Percentiles rank a stretch among this genome's conserved stretches.
Conservation (phyloP, 2,797 vertebrate genomes). For the Graptemys geographica region DNA sequence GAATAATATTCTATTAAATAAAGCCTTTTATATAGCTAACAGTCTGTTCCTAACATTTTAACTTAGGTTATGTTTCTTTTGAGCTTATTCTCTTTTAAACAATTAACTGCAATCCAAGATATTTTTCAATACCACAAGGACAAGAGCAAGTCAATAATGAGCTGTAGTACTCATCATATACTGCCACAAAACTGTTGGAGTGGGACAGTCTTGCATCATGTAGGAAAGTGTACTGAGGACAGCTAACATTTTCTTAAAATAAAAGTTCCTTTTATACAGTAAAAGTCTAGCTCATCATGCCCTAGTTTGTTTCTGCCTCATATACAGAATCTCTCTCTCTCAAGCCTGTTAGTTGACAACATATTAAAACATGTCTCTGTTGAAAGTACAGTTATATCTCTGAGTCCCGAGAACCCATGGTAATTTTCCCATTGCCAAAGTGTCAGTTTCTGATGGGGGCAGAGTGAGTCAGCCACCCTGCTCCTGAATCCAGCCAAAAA, state of each 20-base stretch:
- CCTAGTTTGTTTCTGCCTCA: constrained; percentile 20
- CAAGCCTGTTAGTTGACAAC: constrained; percentile 44
- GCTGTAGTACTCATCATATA: accelerated
- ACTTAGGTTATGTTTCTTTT: not conserved
- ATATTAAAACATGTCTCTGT: constrained; percentile 53
- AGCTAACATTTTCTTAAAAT: not conserved
- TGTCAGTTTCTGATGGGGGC: constrained; percentile 42
- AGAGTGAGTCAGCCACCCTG: constrained; percentile 32
- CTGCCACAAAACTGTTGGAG: not conserved
- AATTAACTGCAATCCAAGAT: not conserved
- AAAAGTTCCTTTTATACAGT: not conserved
- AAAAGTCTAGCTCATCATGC: not conserved
- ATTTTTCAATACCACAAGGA: not conserved
- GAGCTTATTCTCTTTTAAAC: not conserved
- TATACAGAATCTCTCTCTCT: constrained; percentile 38
- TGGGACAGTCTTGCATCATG: not conserved
- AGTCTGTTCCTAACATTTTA: not conserved
- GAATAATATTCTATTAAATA: too few species aligned
- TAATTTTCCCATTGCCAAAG: constrained; percentile 44
- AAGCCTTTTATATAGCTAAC: not conserved
- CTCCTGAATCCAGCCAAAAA: constrained; percentile 22
- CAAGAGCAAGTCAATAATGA: accelerated
- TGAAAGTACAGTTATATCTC: constrained; percentile 58
- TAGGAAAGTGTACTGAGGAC: not conserved
- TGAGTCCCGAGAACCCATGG: constrained; percentile 46